Conservation (phyloP, 2,113 vertebrate genomes). For the Thunnus maccoyii region DNA sequence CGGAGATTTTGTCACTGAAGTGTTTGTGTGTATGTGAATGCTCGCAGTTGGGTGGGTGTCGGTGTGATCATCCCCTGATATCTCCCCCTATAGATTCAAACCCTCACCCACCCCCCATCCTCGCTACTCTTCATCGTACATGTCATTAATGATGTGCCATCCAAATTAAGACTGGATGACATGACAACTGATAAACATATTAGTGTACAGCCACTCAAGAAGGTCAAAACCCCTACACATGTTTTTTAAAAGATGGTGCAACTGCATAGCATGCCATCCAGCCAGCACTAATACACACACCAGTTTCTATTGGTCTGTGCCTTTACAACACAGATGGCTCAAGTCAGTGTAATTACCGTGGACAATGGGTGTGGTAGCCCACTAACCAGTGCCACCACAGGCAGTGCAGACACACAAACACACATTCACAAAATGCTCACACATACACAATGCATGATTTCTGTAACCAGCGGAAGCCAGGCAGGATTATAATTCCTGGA, state of each 20-base stretch:
- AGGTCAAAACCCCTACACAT: conserved; percentile 22
- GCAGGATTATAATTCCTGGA: conserved; percentile 73
- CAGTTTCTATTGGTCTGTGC: conserved; percentile 56
- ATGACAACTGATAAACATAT: conserved; percentile 15
- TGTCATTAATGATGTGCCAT: conserved; percentile 38
- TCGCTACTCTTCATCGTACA: conserved; percentile 12
- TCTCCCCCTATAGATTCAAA: conserved; percentile 43
- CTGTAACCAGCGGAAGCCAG: conserved; percentile 53
- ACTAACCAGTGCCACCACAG: conserved; percentile 78
- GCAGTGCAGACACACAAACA: conserved; percentile 59
- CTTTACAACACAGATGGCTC: conserved; percentile 77
- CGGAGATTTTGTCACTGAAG: conserved; percentile 67
- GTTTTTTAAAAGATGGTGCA: conserved; percentile 23
- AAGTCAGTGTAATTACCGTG: conserved; percentile 78
- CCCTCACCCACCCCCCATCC: conserved; percentile 40
- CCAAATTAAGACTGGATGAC: neutral
- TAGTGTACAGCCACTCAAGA: neutral
- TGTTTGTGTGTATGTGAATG: conserved; percentile 68
- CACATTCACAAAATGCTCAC: conserved; percentile 67
- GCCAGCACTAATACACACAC: conserved; percentile 49
- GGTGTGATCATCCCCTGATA: conserved; percentile 56
- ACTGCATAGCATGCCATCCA: conserved; percentile 39
- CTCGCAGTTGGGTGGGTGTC: conserved; percentile 56
- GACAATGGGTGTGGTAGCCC: conserved; percentile 82
- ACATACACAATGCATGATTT: conserved; percentile 54